Base-by-base conservation (phyloP, 2,888 invertebrate genomes). In the Glyphotaelius pellucidus region DNA sequence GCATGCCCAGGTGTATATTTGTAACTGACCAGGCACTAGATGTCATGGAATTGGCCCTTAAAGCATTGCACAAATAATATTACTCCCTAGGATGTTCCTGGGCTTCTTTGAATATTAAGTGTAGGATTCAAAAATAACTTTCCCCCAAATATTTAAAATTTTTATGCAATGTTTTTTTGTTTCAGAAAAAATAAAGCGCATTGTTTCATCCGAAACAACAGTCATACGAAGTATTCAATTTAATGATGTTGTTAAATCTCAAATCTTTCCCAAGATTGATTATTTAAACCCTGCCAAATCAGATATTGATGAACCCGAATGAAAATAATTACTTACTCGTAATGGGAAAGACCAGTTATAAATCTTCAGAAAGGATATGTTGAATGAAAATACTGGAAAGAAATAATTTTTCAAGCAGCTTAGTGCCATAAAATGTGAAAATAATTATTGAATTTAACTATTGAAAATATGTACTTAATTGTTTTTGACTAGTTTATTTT, bases 111-210 rank as follows among this genome's bases (percentile, higher is more conserved):
- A 83, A 32, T 83, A 83, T 52, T 52, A 52, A 19, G 52, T 52
- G 80, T 31, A 80, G 31, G 3, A 15, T 80, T 30, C 15, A 52
- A 19, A 19, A 19, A 52, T 83, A 52, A 52, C 52, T 52, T 42
- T 19, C 52, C 52, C 52, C 19, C 4, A 67, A n/a, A 67, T 25
- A 67, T 1, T 11, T 67, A 15, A 4, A 83, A 83, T 83, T 83
- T 35, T 35, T 83, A 35, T 83, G 19, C 15, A 19, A 14, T 83
- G 83, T 86, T 86, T 30, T 79, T 38, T 38, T 42, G n/a, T 89
- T 52, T 42, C 89, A 89, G 89, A n/a, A 80, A 79, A 89, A 89
- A 80, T 89, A 30, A 42, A 80, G 35, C 80, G 38, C 0, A 80
- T 89, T 5, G 38, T 35, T 30, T 25, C 80, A 89, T 25, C 80